Percentiles rank a stretch among this genome's conserved stretches.
Conservation (phyloP, 1,140 invertebrate species). For the Psix sp. region DNA sequence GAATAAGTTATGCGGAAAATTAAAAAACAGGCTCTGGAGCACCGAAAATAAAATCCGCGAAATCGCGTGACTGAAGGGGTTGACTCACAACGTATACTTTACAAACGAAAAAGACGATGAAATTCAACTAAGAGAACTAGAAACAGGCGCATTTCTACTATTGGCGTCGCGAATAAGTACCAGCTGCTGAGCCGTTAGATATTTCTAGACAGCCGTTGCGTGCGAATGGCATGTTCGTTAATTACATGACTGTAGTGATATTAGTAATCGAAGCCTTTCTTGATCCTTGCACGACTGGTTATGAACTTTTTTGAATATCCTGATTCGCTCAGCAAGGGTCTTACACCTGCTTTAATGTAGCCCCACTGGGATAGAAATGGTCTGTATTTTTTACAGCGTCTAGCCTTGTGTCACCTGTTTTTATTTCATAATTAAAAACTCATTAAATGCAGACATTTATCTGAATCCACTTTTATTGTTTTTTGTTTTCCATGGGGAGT, state of each 20-base stretch:
- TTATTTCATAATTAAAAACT: conserved; percentile 42
- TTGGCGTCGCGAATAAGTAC: conserved; percentile 19
- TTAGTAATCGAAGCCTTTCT: conserved; percentile 49
- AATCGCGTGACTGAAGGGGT: conserved; percentile 41
- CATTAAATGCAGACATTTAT: conserved; percentile 12
- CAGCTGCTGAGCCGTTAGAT: conserved; percentile 63
- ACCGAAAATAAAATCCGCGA: not conserved
- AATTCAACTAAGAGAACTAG: conserved; percentile 36
- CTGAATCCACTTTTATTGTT: conserved; percentile 20
- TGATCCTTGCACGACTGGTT: conserved; percentile 47
- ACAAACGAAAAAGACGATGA: conserved; percentile 21
- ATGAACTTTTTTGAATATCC: conserved; percentile 57
- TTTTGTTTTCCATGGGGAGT: not conserved
- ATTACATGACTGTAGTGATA: conserved; percentile 54
- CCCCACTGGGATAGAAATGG: conserved; percentile 68
- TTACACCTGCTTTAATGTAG: conserved; percentile 64
- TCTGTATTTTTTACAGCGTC: conserved; percentile 58
- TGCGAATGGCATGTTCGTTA: conserved; percentile 53
- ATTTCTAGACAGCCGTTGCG: conserved; percentile 39
- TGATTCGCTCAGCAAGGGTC: conserved; percentile 31
- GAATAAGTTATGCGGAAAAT: conserved; percentile 30
- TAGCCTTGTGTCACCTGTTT: conserved; percentile 65
- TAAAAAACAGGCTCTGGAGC: conserved; percentile 11
- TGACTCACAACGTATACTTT: conserved; percentile 44
- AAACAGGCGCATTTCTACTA: conserved; percentile 42